A percentile compares a stretch with the other conserved stretches of the same genome.
Conservation (phyloP, 2,797 vertebrate genomes). For the Alauda arvensis region DNA sequence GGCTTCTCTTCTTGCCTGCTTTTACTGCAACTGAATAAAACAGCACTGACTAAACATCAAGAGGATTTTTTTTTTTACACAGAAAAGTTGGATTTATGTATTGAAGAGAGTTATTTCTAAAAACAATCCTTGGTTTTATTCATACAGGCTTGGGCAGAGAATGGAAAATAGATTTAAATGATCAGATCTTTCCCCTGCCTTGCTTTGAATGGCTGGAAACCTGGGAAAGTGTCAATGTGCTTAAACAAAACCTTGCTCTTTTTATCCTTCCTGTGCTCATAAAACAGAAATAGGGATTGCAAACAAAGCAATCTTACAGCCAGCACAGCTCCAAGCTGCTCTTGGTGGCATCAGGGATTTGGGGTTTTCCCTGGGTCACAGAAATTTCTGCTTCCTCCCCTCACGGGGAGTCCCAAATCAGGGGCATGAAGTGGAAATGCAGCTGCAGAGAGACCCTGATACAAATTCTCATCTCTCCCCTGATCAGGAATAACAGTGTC, state of each 20-base stretch:
- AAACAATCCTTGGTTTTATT: not conserved
- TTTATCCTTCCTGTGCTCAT: not conserved
- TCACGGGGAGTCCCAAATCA: not conserved
- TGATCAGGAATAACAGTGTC: not conserved
- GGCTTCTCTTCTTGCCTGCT: not conserved
- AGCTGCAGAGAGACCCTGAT: not conserved
- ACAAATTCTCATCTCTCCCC: not conserved
- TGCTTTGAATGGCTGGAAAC: slow-evolving; percentile 3
- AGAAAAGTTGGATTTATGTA: not conserved
- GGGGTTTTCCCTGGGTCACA: not conserved
- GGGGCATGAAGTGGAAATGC: not conserved
- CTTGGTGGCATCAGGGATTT: not conserved
- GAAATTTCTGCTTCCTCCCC: not conserved
- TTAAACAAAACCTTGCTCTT: not conserved
- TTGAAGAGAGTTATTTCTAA: slow-evolving; percentile 1
- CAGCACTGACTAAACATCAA: not conserved
- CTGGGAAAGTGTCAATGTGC: not conserved
- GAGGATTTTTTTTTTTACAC: not conserved
- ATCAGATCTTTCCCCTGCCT: slow-evolving; percentile 2
- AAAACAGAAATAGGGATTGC: not conserved
- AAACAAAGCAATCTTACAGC: not conserved
- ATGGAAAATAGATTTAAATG: slow-evolving; percentile 32
- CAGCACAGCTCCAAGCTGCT: not conserved
- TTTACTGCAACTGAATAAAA: slow-evolving; percentile 20
- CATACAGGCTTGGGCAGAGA: not conserved